Evolutionary conservation across 2,797 vertebrate genomes (phyloP), one percentile per base, ranked within the genome.

Genomic region (Gymnothorax javanicus): DNA sequence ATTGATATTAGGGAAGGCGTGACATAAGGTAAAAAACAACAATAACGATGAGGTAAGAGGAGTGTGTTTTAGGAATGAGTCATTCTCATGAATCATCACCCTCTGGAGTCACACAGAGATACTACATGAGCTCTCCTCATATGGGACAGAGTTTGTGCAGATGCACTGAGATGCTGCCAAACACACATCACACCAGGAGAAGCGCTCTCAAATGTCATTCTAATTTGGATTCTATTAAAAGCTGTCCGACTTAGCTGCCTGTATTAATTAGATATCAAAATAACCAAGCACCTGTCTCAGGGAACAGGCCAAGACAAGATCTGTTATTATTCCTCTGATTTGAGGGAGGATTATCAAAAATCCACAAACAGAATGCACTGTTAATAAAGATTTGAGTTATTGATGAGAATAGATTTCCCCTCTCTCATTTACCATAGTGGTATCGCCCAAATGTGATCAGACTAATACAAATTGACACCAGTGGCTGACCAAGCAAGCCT

Each of bases 41-140:
- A 89, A 90, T 90, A 87, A 59, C 88, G 90, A 91, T 87, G 89
- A 93, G 89, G 89, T 92, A 92, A 89, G 89, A 86, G 43, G 82
- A 88, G 90, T 86, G 88, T 79, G 75, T 52, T 79, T 20, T 20
- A 52, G 15, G 50, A 79, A 17, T 54, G 50, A 79, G 43, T 54
- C 75, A 52, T 1, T 50, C 17, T 50, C 75, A 23, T 52, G 43
- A 79, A 52, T 17, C 75, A 9, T 13, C 17, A 50, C 75, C 75
- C 43, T 54, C 75, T 54, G 7, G 43, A 79, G 75, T 17, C 15
- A 11, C 50, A 20, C 15, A 79, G 50, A 52, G 75, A 50, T 52
- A 79, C 17, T 79, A 17, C 75, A 52, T 13, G 50, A 43, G 27
- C 13, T 75, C 25, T 43, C 71, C 71, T 15, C 13, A 75, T 20